Conservation (phyloP, 2,797 vertebrate genomes). For the Oreochromis grahami region DNA sequence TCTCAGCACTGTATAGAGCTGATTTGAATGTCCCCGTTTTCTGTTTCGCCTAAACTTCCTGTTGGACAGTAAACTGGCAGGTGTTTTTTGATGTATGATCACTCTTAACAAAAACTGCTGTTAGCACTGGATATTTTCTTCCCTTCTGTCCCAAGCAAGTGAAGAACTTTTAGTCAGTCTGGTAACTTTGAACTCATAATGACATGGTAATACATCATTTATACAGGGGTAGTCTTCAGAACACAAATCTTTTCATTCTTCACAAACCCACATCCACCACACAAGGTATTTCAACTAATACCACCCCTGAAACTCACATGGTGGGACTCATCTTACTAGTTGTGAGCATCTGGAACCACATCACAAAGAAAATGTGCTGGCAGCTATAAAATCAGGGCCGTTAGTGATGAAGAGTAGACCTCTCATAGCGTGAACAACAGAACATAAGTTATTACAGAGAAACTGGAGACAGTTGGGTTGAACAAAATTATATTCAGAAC, state of each 20-base stretch:
- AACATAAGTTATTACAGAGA: not conserved
- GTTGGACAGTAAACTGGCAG: not conserved
- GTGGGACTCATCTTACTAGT: not conserved
- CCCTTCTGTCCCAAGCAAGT: not conserved
- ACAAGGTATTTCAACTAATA: not conserved
- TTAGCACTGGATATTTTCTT: not conserved
- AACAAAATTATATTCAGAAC: not conserved
- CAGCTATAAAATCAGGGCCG: not conserved
- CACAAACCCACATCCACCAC: not conserved
- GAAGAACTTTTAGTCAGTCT: not conserved
- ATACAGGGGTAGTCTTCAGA: not conserved
- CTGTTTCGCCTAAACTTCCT: conserved; percentile 30
- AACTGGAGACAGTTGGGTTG: not conserved
- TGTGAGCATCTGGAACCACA: not conserved
- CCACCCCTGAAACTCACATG: not conserved
- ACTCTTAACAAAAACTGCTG: not conserved
- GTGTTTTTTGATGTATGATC: not conserved
- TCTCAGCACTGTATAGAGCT: not conserved
- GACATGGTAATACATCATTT: not conserved
- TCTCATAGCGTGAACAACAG: not conserved
- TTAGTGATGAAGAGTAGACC: not conserved
- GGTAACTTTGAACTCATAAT: not conserved
- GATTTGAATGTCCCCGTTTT: conserved; percentile 39
- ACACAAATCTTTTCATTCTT: not conserved
- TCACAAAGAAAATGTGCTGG: not conserved